Evolutionary conservation across 1,140 invertebrate genomes (phyloP).

Genomic region (Dendroctonus valens): DNA sequence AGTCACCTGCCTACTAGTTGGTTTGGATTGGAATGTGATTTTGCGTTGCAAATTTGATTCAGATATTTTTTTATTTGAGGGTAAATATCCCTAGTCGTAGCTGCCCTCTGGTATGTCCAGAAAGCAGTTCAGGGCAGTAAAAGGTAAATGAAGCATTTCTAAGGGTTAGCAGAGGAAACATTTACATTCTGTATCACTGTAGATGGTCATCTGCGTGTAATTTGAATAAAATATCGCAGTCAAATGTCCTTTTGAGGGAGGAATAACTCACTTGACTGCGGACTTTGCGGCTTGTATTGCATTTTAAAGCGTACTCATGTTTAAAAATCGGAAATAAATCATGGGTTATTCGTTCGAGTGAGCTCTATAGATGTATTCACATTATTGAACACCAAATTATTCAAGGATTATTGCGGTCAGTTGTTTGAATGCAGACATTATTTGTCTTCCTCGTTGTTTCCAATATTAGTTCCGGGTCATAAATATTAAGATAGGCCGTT

Average conservation of each 20-base stretch:
- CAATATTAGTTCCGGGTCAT: constrained; percentile 17
- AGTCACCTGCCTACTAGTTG: too few species aligned
- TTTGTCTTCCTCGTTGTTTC: constrained; percentile 1
- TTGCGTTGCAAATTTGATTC: too few species aligned
- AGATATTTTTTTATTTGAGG: too few species aligned
- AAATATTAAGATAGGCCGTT: not conserved
- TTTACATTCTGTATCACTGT: constrained; percentile 48
- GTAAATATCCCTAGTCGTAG: constrained; percentile 2
- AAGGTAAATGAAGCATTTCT: constrained; percentile 47
- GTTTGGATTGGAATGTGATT: too few species aligned
- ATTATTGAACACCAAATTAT: constrained; percentile 14
- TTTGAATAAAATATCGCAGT: constrained; percentile 46
- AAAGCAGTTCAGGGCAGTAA: constrained; percentile 38
- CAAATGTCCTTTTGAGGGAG: constrained; percentile 34
- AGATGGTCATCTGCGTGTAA: constrained; percentile 45
- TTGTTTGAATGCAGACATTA: constrained; percentile 11
- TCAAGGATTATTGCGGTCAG: constrained; percentile 4
- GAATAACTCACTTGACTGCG: constrained; percentile 27
- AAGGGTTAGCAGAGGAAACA: constrained; percentile 44
- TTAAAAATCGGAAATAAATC: constrained; percentile 38
- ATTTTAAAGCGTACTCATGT: constrained; percentile 33
- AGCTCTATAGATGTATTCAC: constrained; percentile 15
- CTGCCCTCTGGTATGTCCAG: constrained; percentile 16
- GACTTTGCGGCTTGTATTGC: constrained; percentile 21
- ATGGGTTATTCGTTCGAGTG: constrained; percentile 22